Evolutionary conservation across 2,797 vertebrate species (phyloP).

Genomic region (Danionella dracula): DNA sequence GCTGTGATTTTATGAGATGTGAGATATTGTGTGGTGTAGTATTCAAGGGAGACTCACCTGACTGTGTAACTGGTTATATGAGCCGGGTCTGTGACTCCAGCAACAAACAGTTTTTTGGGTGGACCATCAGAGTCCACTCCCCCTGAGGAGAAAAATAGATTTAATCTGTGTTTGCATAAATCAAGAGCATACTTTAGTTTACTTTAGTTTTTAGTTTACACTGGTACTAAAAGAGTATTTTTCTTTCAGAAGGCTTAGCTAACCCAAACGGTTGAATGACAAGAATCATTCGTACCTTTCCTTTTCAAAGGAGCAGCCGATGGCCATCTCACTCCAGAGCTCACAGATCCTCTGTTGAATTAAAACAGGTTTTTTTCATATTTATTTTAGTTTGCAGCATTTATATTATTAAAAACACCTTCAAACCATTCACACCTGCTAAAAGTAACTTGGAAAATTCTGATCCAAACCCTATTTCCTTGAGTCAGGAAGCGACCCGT

Average conservation of each 20-base stretch:
- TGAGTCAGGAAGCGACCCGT: no score
- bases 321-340: slow-evolving; percentile 63
- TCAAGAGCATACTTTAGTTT: no score
- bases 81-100: slow-evolving; percentile 68
- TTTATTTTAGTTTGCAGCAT: no score
- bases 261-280: not conserved
- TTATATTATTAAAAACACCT: no score
- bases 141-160: slow-evolving; percentile 48
- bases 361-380: not conserved
- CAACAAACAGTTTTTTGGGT: slow-evolving; percentile 77
- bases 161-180: no score
- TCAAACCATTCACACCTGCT: no score
- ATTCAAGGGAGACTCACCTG: slow-evolving; percentile 55
- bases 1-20: not conserved
- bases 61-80: slow-evolving; percentile 67
- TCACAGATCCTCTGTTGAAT: slow-evolving; percentile 55
- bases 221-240: no score
- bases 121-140: slow-evolving; percentile 75
- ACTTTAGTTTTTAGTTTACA: no score
- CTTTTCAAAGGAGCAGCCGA: slow-evolving; percentile 66
- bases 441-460: no score
- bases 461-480: no score
- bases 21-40: not conserved
- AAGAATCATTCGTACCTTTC: slow-evolving; percentile 59
- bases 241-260: not conserved